phyloP scores from a whole-genome alignment of 2,797 vertebrate genomes.

The Eutrigla gurnardus region DNA sequence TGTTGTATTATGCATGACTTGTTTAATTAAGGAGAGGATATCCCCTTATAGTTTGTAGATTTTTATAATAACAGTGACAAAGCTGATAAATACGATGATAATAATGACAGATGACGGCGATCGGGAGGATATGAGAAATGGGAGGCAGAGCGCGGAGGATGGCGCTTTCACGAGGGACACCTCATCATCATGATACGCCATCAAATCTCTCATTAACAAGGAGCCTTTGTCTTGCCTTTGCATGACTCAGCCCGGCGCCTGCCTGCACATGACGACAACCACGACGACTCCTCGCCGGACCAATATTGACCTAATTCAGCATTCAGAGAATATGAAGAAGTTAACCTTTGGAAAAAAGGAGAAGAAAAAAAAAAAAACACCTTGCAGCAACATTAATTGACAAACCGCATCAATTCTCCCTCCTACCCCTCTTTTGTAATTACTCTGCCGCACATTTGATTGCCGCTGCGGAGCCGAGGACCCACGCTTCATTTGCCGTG shows the following conservation, averaged over 20 bases:
- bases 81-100: conserved; percentile 18
- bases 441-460: conserved; percentile 81
- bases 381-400: conserved; percentile 89
- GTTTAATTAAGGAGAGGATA: conserved; percentile 26
- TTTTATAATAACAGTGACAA: conserved; percentile 26
- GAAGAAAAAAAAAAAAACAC: conserved; percentile 74
- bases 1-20: conserved; percentile 34
- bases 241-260: conserved; percentile 78
- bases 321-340: conserved; percentile 82
- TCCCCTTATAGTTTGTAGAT: conserved; percentile 26
- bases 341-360: conserved; percentile 86
- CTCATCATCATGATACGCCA: conserved; percentile 58
- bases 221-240: conserved; percentile 59
- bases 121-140: background rate
- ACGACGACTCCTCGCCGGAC: conserved; percentile 71
- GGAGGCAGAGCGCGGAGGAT: conserved; percentile 3
- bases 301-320: conserved; percentile 86
- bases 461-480: conserved; percentile 82
- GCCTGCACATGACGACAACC: conserved; percentile 47
- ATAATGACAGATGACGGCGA: conserved; percentile 13
- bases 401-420: conserved; percentile 88
- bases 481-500: conserved; percentile 85
- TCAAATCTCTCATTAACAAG: conserved; percentile 65
- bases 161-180: conserved; percentile 44
- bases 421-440: conserved; percentile 85